Evolutionary conservation across 2,113 vertebrate genomes (phyloP).

Genomic region (Laterallus jamaicensis): DNA sequence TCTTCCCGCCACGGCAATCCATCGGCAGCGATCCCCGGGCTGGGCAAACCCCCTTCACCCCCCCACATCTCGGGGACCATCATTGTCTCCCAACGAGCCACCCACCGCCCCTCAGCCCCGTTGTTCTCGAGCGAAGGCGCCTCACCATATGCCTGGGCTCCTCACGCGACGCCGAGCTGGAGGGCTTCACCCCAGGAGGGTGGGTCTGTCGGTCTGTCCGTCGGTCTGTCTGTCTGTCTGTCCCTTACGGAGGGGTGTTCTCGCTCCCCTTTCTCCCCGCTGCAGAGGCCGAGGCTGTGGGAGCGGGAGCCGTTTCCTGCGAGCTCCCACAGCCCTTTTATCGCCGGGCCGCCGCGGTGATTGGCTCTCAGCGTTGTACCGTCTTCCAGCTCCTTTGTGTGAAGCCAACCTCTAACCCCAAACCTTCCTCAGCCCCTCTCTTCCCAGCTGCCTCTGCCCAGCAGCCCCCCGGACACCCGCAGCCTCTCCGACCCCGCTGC

Average conservation of each 20-base stretch:
- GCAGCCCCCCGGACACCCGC: rapidly evolving
- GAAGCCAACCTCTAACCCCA: neutral
- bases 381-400: conserved; percentile 61
- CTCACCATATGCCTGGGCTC: conserved; percentile 32
- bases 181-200: neutral
- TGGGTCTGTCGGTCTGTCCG: neutral
- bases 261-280: neutral
- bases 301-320: neutral
- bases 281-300: neutral
- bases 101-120: neutral
- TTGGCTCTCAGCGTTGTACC: conserved; percentile 1
- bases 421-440: neutral
- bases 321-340: conserved; percentile 26
- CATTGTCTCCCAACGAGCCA: neutral
- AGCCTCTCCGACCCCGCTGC: neutral
- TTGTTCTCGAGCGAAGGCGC: neutral
- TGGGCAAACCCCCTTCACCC: rapidly evolving
- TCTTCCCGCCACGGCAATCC: no score
- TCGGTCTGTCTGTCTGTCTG: neutral
- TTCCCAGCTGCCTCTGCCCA: neutral
- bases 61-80: neutral
- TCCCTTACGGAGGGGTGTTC: neutral
- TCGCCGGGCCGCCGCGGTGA: conserved; percentile 33
- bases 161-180: neutral
- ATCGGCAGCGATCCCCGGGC: rapidly evolving